A percentile compares a stretch with the other conserved stretches of the same genome.
Evolutionary conservation across 2,113 vertebrate genomes (phyloP).

Genomic region (Chionis minor): DNA sequence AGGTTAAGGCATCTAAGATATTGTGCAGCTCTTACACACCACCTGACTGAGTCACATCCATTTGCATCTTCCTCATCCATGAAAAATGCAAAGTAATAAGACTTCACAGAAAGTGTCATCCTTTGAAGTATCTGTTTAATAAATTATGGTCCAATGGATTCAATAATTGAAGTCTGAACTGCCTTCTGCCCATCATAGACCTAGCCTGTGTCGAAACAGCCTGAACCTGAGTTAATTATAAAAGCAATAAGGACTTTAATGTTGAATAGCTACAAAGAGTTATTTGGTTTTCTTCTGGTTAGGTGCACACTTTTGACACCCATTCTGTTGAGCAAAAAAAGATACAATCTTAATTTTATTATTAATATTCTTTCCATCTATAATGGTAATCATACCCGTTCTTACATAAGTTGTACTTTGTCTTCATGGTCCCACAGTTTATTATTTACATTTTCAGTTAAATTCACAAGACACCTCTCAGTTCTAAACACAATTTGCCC

Average conservation of each 20-base stretch:
- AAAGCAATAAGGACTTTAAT: background rate
- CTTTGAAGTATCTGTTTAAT: background rate
- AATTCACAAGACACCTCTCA: background rate
- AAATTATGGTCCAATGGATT: background rate
- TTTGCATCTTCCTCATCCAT: background rate
- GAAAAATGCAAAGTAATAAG: background rate
- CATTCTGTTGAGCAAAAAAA: background rate
- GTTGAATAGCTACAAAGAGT: background rate
- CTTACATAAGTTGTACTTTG: background rate
- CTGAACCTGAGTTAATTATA: background rate
- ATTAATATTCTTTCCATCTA: background rate
- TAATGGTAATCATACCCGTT: background rate
- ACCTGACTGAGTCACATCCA: background rate
- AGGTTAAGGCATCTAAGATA: background rate
- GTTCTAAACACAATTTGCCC: background rate
- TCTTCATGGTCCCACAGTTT: background rate
- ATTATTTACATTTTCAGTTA: background rate
- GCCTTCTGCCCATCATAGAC: background rate
- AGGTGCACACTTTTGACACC: background rate
- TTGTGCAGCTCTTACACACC: rapidly evolving
- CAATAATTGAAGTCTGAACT: background rate
- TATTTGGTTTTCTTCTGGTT: background rate
- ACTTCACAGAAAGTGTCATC: background rate
- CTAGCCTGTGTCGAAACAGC: background rate
- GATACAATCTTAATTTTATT: background rate